A percentile compares a stretch with the other conserved stretches of the same genome.
These are phyloP conservation scores for Limenitis camilla DNA, from an alignment of 2,888 invertebrate genomes.

Conservation along the genomic window DNA sequence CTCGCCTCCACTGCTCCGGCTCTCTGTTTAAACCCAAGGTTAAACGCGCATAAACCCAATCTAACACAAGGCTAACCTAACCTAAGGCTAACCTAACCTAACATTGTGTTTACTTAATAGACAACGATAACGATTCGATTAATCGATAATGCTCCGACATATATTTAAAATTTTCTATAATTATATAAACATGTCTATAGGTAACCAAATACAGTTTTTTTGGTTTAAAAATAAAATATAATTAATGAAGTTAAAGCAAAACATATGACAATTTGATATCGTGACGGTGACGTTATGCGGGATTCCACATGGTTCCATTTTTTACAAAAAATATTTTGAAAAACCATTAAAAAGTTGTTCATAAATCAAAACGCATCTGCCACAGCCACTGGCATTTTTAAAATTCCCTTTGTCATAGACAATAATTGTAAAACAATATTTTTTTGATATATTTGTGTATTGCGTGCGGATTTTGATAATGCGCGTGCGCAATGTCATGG, in stretches of 20 bases:
- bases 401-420: constrained; percentile 39
- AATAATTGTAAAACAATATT: constrained; percentile 33
- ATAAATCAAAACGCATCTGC: constrained; percentile 70
- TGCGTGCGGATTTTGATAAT: constrained; percentile 24
- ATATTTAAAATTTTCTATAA: too few relatives aligned
- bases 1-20: too few relatives aligned
- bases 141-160: too few relatives aligned
- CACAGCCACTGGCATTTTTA: constrained; percentile 34
- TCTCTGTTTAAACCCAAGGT: too few relatives aligned
- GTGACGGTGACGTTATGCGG: constrained; percentile 42
- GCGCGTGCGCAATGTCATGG: constrained; percentile 6
- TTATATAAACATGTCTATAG: too few relatives aligned
- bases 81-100: too few relatives aligned
- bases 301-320: constrained; percentile 64
- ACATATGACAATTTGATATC: constrained; percentile 24
- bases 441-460: constrained; percentile 31
- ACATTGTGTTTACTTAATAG: too few relatives aligned
- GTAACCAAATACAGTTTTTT: too few relatives aligned
- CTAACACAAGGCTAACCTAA: too few relatives aligned
- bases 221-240: too few relatives aligned
- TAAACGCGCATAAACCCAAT: too few relatives aligned
- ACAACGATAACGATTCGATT: too few relatives aligned
- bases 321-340: constrained; percentile 57
- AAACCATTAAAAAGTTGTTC: constrained; percentile 63
- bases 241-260: constrained; percentile 12